These are phyloP conservation scores for Antheraea assamensis DNA, from an alignment of 2,888 invertebrate species.

Conservation along the genomic window DNA sequence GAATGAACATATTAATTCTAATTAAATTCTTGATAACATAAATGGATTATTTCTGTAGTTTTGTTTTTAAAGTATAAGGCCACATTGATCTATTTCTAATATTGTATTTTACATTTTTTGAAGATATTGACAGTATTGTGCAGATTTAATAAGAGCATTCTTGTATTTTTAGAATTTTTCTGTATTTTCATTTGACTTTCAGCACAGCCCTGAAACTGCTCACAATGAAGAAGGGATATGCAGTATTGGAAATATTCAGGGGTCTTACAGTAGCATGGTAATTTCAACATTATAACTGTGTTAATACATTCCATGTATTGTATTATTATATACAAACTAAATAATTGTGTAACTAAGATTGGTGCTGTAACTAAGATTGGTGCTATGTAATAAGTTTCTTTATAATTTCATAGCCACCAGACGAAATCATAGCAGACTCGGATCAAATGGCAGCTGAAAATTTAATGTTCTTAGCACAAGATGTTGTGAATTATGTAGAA, in stretches of 20 bases:
- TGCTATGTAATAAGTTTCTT: not conserved
- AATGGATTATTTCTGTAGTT: too few relatives aligned
- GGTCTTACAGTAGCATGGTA: slow-evolving; percentile 65
- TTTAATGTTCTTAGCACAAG: slow-evolving; percentile 83
- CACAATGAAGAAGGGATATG: slow-evolving; percentile 62
- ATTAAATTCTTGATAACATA: too few relatives aligned
- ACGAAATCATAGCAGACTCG: slow-evolving; percentile 69
- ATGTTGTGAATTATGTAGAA: slow-evolving; percentile 73
- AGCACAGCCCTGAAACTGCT: slow-evolving; percentile 54
- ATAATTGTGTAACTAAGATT: not conserved
- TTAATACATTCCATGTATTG: not conserved
- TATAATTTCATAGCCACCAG: slow-evolving; percentile 49
- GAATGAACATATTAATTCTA: too few relatives aligned
- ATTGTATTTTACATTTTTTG: too few relatives aligned
- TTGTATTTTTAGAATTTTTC: not conserved
- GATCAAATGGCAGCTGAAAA: slow-evolving; percentile 86
- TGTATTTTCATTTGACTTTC: slow-evolving; percentile 33
- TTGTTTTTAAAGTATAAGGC: too few relatives aligned
- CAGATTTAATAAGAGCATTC: too few relatives aligned
- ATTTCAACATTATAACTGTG: slow-evolving; percentile 19
- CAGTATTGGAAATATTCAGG: slow-evolving; percentile 57
- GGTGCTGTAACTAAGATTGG: not conserved
- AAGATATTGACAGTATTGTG: too few relatives aligned
- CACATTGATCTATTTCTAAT: too few relatives aligned
- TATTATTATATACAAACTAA: not conserved